Base-by-base conservation (phyloP, 2,113 vertebrate species). In the Aptenodytes forsteri region DNA sequence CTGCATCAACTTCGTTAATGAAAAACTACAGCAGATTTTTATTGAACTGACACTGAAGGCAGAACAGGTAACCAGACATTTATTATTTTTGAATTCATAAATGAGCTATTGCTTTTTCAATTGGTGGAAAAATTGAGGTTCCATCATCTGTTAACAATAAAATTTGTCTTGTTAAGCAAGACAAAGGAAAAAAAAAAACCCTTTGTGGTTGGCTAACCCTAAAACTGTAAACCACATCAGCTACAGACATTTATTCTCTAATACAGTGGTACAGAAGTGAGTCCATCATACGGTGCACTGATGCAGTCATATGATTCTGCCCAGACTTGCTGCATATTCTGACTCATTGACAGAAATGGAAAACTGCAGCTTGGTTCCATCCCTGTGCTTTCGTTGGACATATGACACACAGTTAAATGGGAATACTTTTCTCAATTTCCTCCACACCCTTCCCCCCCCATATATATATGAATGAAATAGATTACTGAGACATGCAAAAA, bases 1-100 rank as follows among this genome's bases (percentile, higher is more conserved):
- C 93, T 99, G 99, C 97, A 99, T 99, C 98, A 99, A 99, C 98
- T 99, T 99, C 69, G 99, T 99, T 95, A 99, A 99, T 79, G 99
- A 99, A 97, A 99, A 99, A 91, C 97, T 99, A 29, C 99, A 99
- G 97, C 99, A 99, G 98, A 99, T 99, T 88, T 99, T 99, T 97
- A 99, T 99, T 76, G 99, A 99, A 95, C 98, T 99, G 89, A 99
- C 99, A 5, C 98, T 99, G 70, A 99, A 99, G 95, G 99, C 99
- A 20, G 99, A 99, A 96, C 99, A 99, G 99, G 99, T 99, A 98
- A 98, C 55, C 16, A 50, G 29, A 14, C 23, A 6, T 67, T 78
- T 58, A 72, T 38, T 84, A 17, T 27, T 61, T 82, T 61, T 83
- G 17, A 82, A 50, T 64, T 85, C 38, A 69, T 58, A 26, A 87